Conservation (phyloP, 2,888 invertebrate species). For the Rhagophthalmus giganteus region DNA sequence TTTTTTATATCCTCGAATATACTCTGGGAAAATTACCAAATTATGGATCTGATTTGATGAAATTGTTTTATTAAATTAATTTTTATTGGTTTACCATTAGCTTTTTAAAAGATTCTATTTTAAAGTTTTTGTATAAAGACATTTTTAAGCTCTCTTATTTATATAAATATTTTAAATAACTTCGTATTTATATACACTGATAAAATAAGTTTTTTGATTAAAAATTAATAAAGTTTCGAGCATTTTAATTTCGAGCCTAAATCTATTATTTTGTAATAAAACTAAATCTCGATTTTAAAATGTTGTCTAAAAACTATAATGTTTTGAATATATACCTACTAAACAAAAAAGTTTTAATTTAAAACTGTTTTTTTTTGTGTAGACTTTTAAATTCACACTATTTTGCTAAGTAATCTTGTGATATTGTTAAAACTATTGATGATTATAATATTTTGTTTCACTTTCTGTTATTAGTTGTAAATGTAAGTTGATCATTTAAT, state of each 20-base stretch:
- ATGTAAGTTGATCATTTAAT: constrained; percentile 13
- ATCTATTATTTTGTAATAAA: too few relatives aligned
- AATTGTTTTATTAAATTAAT: not conserved
- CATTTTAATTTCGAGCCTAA: too few relatives aligned
- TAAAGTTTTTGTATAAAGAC: too few relatives aligned
- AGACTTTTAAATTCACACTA: not conserved
- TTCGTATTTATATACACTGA: not conserved
- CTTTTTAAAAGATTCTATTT: too few relatives aligned
- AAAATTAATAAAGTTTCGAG: too few relatives aligned
- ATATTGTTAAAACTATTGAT: constrained; percentile 21
- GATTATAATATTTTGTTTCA: constrained; percentile 9
- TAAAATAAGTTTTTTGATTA: too few relatives aligned
- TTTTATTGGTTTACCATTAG: too few relatives aligned
- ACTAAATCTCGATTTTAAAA: too few relatives aligned
- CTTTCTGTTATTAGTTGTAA: constrained; percentile 15
- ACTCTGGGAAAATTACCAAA: not conserved
- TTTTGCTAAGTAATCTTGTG: constrained; percentile 22
- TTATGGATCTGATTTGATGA: not conserved
- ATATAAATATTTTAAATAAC: not conserved
- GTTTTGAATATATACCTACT: too few relatives aligned
- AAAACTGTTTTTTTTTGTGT: not conserved
- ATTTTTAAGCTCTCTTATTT: not conserved
- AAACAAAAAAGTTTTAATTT: too few relatives aligned
- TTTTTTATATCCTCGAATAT: not conserved
- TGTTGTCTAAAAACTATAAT: too few relatives aligned